phyloP scores from a whole-genome alignment of 1,140 invertebrate species.

The Saccostrea echinata region DNA sequence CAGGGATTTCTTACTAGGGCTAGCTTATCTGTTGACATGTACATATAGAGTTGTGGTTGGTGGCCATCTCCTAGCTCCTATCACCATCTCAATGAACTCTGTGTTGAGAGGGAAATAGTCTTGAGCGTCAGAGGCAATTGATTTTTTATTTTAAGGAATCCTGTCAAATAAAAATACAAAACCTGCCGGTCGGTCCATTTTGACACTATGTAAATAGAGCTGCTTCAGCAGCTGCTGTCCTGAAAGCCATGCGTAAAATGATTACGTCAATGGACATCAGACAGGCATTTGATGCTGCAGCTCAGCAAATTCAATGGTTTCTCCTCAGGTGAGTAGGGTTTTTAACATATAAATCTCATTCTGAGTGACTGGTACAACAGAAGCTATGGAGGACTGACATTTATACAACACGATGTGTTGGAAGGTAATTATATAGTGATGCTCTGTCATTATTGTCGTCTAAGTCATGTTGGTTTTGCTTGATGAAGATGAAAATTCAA shows the following conservation, averaged over 20 bases:
- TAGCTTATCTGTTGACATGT: neutral
- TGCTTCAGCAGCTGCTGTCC: slow-evolving; percentile 20
- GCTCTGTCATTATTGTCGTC: slow-evolving; percentile 6
- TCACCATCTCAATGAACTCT: neutral
- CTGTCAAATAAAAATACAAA: slow-evolving; percentile 35
- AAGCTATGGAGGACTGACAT: neutral
- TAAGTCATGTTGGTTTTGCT: neutral
- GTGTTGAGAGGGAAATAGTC: neutral
- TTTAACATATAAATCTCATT: slow-evolving; percentile 29
- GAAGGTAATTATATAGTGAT: neutral
- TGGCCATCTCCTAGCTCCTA: neutral
- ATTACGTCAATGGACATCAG: slow-evolving; percentile 15
- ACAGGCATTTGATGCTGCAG: slow-evolving; percentile 27
- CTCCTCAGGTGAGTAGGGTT: slow-evolving; percentile 14
- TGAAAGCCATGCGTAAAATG: slow-evolving; percentile 32
- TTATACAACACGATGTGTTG: slow-evolving; percentile 15
- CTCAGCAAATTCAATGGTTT: slow-evolving; percentile 37
- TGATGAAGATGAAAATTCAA: neutral
- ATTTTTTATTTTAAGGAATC: slow-evolving; percentile 40
- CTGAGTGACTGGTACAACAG: slow-evolving; percentile 1
- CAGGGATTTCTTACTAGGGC: neutral
- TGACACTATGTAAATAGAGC: slow-evolving; percentile 34
- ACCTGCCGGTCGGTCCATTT: slow-evolving; percentile 17
- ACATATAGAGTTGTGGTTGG: slow-evolving; percentile 3
- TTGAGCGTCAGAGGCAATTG: slow-evolving; percentile 33